A percentile compares a stretch with the other conserved stretches of the same genome.
Evolutionary conservation across 2,888 invertebrate species (phyloP).

Genomic region (Hyalella azteca): DNA sequence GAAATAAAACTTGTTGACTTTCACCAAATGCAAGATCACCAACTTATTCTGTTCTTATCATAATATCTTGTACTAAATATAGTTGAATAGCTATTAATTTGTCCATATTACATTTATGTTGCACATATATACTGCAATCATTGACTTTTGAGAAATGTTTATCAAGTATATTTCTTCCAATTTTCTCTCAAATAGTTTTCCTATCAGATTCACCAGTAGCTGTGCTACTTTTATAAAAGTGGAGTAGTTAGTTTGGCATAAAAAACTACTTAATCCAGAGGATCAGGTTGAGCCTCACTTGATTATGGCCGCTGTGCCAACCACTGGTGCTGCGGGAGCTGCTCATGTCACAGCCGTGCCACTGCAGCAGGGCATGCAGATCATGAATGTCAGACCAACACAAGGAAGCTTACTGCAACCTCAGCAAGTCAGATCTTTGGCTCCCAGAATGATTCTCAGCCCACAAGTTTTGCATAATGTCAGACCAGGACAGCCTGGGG

Average conservation of each 20-base stretch:
- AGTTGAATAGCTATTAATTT: too few species aligned
- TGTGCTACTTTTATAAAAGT: constrained; percentile 5
- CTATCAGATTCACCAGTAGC: constrained; percentile 9
- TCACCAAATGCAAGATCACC: too few species aligned
- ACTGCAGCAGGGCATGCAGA: constrained; percentile 54
- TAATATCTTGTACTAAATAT: too few species aligned
- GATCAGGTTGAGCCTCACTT: constrained; percentile 43
- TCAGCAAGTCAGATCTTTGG: constrained; percentile 48
- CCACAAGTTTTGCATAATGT: constrained; percentile 62
- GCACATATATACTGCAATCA: too few species aligned
- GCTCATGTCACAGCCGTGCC: constrained; percentile 48
- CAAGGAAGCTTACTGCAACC: constrained; percentile 46
- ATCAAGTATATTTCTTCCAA: too few species aligned
- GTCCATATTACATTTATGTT: too few species aligned
- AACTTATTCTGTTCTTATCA: too few species aligned
- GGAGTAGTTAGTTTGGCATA: not conserved
- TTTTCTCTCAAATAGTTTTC: too few species aligned
- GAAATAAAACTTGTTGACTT: too few species aligned
- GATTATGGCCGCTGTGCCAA: constrained; percentile 30
- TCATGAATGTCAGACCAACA: constrained; percentile 52
- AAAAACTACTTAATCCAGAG: not conserved
- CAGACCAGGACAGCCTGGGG: constrained; percentile 80
- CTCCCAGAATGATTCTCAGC: constrained; percentile 57
- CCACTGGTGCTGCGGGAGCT: constrained; percentile 52
- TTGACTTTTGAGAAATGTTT: too few species aligned